Evolutionary conservation across 2,888 invertebrate genomes (phyloP).

Genomic region (Acrocyrtus sp.): DNA sequence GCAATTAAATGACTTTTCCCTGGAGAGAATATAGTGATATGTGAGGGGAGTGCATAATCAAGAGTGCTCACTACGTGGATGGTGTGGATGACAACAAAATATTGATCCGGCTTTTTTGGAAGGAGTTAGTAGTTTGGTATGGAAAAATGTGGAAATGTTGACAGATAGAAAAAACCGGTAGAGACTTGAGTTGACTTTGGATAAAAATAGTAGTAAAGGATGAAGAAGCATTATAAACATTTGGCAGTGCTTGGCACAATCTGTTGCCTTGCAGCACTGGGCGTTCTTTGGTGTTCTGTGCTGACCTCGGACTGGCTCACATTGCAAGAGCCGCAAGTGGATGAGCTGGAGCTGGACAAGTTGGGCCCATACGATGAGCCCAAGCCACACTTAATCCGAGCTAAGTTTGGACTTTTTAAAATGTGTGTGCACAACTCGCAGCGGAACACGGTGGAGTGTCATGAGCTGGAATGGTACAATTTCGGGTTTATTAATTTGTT

Average conservation of each 20-base stretch:
- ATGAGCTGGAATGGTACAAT: constrained; percentile 60
- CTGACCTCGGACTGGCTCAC: constrained; percentile 60
- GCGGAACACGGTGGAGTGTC: constrained; percentile 48
- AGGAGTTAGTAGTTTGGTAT: too few relatives aligned
- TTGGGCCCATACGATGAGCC: constrained; percentile 59
- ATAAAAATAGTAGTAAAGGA: too few relatives aligned
- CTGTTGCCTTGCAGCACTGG: constrained; percentile 55
- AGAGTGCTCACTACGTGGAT: too few relatives aligned
- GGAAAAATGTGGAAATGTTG: too few relatives aligned
- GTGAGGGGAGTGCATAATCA: too few relatives aligned
- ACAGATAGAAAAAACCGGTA: too few relatives aligned
- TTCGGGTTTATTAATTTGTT: constrained; percentile 53
- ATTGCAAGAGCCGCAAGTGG: constrained; percentile 60
- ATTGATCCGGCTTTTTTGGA: too few relatives aligned
- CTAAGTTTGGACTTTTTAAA: constrained; percentile 61
- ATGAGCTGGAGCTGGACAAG: constrained; percentile 59
- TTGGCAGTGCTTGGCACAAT: constrained; percentile 59
- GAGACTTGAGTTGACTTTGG: too few relatives aligned
- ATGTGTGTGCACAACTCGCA: constrained; percentile 53
- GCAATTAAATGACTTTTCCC: too few relatives aligned
- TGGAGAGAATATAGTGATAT: too few relatives aligned
- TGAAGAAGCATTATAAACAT: constrained; percentile 61
- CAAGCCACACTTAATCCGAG: constrained; percentile 57
- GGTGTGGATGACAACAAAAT: neutral
- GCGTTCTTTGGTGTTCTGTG: constrained; percentile 58